Evolutionary conservation across 2,113 vertebrate genomes (phyloP), one percentile per base, ranked within the genome.

Genomic region (Willisornis vidua): DNA sequence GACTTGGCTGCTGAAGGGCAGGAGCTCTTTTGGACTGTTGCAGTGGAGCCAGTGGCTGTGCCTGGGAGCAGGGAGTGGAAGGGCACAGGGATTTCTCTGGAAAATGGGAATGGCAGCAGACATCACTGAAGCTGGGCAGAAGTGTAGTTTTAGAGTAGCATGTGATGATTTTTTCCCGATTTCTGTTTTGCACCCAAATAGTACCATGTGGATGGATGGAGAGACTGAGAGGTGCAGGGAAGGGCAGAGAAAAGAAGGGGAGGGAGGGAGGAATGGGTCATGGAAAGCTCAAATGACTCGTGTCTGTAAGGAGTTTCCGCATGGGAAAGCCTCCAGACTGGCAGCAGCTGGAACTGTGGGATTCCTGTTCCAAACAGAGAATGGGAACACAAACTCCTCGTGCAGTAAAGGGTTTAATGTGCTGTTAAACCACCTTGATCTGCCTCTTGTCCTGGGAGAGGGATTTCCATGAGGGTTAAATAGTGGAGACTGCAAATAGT

Each of bases 61-160:
- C 7, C 29, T 22, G 18, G 24, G 28, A 68, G 61, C 26, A 14
- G 9, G 3, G 16, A 11, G 19, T 49, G 24, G 35, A 66, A 20
- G 18, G 28, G 35, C 51, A 14, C 1, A 0, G 26, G 10, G 59
- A 5, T 51, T 88, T 62, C 37, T 43, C 16, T 9, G 19, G 28
- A 33, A 41, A 54, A 10, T 2, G 26, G 45, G 49, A 61, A 55
- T 3, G 14, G 4, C 13, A 49, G 19, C 1, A 18, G 52, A 31
- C 7, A 0, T 0, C 25, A 12, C 13, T 17, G 23, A 59, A 31
- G 15, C 14, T 39, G 65, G 41, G 49, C 26, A 8, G 6, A 58
- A 55, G 26, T 2, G 29, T 43, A 14, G 26, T 10, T 63, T 63
- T 1, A 2, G 22, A 8, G 46, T 19, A 18, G 45, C 49, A 7